Evolutionary conservation across 2,113 vertebrate genomes (phyloP).

Genomic region (Bagarius yarrelli): DNA sequence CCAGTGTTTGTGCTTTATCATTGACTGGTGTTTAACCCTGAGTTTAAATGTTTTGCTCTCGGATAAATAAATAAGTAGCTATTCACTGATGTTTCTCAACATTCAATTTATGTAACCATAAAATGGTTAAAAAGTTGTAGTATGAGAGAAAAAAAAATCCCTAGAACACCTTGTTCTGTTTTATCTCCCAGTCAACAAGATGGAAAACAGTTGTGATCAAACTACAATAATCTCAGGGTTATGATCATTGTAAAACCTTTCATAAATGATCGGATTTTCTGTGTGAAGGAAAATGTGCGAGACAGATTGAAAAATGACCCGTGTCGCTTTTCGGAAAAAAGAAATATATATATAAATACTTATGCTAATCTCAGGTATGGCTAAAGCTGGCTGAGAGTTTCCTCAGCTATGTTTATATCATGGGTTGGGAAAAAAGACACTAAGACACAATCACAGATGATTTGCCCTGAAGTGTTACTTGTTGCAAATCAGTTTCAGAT

Average conservation of each 20-base stretch:
- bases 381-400: no score
- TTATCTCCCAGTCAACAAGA: not conserved
- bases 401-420: not conserved
- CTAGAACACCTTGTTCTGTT: not conserved
- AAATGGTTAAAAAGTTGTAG: not conserved
- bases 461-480: slow-evolving; percentile 3
- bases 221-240: not conserved
- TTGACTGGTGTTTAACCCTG: no score
- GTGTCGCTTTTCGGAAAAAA: no score
- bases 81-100: not conserved
- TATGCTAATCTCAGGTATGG: not conserved
- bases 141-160: not conserved
- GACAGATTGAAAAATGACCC: no score
- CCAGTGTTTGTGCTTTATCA: not conserved
- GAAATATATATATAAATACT: no score
- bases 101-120: not conserved
- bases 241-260: not conserved
- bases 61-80: not conserved
- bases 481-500: not conserved
- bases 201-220: not conserved
- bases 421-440: not conserved
- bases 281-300: not conserved
- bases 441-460: not conserved
- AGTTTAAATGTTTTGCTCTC: no score
- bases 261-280: not conserved